Base-by-base conservation (phyloP, 2,797 vertebrate genomes). In the Peromyscus eremicus region DNA sequence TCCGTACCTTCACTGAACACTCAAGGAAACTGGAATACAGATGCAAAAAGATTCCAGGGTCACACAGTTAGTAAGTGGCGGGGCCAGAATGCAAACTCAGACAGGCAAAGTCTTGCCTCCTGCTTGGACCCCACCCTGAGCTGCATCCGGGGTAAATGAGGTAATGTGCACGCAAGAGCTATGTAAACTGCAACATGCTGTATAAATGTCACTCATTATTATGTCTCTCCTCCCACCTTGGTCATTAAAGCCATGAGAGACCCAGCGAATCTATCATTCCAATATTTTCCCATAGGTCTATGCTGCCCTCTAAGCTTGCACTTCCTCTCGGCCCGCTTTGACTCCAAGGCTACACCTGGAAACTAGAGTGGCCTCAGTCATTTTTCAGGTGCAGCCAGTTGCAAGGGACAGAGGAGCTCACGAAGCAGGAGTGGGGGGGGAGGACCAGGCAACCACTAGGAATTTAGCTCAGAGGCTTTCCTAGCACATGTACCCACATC, bases 171-270 rank as follows among this genome's bases (percentile, higher is more conserved):
- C 4, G 52, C 77, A 64, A 93, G 88, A 70, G 93, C 90, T 71
- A 11, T 73, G 95, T 83, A 86, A 96, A 92, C 85, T 34, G 29
- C 92, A 62, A 83, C 91, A 87, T 92, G 5, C 93, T 95, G 55
- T 92, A 91, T 97, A 95, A 97, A 96, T 94, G 94, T 96, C 97
- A 94, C 83, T 92, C 12, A 6, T 70, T 77, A n/a, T 97, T 88
- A 81, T 94, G 81, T 89, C 88, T 95, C 94, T 94, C 83, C 94
- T 95, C 92, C 94, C 2, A 0, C 95, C 79, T 85, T 93, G 94
- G 96, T 73, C 95, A 55, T 66, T 81, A 95, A 88, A 89, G 85
- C 70, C 75, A 60, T 5, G 37, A 76, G 82, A 76, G 95, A 81
- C 89, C 73, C 85, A 70, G 57, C 37, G 96, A 97, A 92, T 82